phyloP scores from a whole-genome alignment of 2,113 vertebrate genomes.

The Poicephalus meyeri region DNA sequence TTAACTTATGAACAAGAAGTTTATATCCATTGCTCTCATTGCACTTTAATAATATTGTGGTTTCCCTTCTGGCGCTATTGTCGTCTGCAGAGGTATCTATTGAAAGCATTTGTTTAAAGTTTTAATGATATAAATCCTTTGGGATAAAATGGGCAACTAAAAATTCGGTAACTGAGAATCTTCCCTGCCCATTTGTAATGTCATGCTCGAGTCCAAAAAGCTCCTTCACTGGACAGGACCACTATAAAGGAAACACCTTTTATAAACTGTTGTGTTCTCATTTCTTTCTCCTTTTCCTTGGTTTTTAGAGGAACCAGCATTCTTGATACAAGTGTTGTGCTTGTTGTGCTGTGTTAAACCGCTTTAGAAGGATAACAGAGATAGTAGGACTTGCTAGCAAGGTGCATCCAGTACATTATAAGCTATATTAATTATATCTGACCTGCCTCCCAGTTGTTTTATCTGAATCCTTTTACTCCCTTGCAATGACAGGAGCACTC shows the following conservation, averaged over 20 bases:
- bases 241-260: neutral
- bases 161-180: neutral
- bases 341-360: neutral
- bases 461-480: neutral
- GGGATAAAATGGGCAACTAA: neutral
- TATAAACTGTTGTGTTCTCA: rapidly evolving
- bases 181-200: neutral
- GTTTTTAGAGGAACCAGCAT: neutral
- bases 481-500: neutral
- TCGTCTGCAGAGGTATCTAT: neutral
- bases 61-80: neutral
- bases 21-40: neutral
- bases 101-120: neutral
- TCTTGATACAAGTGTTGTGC: neutral
- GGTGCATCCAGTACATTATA: neutral
- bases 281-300: neutral
- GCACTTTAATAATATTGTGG: neutral
- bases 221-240: neutral
- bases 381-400: neutral
- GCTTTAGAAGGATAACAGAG: neutral
- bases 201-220: neutral
- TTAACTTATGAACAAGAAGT: neutral
- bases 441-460: neutral
- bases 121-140: neutral
- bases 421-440: neutral